Evolutionary conservation across 2,113 vertebrate species (phyloP).

Genomic region (Sorex araneus): DNA sequence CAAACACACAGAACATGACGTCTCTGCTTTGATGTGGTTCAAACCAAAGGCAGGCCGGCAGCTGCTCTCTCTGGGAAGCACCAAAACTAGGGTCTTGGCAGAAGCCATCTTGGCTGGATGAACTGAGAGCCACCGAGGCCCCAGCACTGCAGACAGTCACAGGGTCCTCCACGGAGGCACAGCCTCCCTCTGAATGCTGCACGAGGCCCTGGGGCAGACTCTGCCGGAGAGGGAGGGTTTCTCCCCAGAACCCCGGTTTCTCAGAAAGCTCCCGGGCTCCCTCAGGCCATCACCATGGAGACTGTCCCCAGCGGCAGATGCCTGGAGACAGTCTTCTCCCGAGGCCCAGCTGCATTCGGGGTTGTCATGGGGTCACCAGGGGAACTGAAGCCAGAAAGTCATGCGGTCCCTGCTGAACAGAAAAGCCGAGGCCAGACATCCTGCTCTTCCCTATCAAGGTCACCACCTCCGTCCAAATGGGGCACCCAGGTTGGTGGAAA

Average conservation of each 20-base stretch:
- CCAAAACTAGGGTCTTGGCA: background rate
- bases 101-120: background rate
- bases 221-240: background rate
- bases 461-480: slow-evolving; percentile 68
- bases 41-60: background rate
- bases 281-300: background rate
- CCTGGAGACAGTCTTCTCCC: background rate
- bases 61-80: background rate
- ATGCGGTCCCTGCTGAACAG: background rate
- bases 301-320: background rate
- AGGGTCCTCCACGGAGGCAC: background rate
- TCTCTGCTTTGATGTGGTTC: background rate
- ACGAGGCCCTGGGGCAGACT: too few relatives aligned
- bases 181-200: background rate
- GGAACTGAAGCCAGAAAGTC: background rate
- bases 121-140: background rate
- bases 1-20: background rate
- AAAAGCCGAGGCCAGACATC: background rate
- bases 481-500: slow-evolving; percentile 64
- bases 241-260: background rate
- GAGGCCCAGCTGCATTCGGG: background rate
- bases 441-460: slow-evolving; percentile 27
- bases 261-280: background rate
- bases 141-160: background rate
- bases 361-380: too few relatives aligned